Evolutionary conservation across 2,888 invertebrate species (phyloP).

Genomic region (Drosophila fulvimacula): DNA sequence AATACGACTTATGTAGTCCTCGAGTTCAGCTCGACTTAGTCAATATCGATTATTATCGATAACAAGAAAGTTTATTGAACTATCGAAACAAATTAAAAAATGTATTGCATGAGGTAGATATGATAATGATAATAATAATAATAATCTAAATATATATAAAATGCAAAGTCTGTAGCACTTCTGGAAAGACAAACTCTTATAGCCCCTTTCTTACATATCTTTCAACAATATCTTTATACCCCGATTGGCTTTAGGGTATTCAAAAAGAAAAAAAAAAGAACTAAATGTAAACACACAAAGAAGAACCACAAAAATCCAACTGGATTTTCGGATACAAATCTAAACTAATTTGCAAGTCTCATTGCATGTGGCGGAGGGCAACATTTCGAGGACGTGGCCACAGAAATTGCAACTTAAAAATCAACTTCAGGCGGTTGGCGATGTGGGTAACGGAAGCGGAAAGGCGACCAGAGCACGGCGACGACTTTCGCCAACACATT

Average conservation of each 20-base stretch:
- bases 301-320: constrained; percentile 16
- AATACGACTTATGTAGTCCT: no score
- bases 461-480: constrained; percentile 42
- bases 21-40: no score
- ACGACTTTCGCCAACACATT: constrained; percentile 49
- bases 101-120: no score
- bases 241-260: neutral
- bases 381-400: constrained; percentile 24
- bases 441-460: constrained; percentile 35
- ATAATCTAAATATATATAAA: no score
- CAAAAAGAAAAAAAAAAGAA: neutral
- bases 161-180: neutral
- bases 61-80: no score
- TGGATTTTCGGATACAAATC: constrained; percentile 42
- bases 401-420: constrained; percentile 54
- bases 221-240: neutral
- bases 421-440: constrained; percentile 41
- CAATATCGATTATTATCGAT: no score
- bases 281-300: constrained; percentile 4
- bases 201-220: neutral
- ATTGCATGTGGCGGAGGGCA: constrained; percentile 1
- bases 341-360: constrained; percentile 38
- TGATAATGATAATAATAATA: no score
- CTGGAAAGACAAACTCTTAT: neutral
- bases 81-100: no score